Conservation (phyloP, 2,888 invertebrate species). For the Heliconius erato region DNA sequence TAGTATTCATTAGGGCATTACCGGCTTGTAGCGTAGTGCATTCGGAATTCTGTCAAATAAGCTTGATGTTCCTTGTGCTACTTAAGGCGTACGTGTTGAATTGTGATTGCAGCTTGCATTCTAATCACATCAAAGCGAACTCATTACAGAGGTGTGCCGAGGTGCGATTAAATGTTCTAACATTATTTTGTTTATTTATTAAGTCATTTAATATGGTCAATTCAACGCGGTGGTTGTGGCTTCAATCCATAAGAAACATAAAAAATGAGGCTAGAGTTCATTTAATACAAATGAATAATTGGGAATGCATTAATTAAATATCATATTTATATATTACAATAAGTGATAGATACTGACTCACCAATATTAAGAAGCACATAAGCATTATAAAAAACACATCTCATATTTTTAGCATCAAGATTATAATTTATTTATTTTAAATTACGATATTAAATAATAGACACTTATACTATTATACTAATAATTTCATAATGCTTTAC, state of each 20-base stretch:
- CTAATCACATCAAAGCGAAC: constrained; percentile 30
- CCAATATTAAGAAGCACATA: too few relatives aligned
- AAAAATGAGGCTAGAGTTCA: neutral
- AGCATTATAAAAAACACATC: too few relatives aligned
- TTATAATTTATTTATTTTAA: too few relatives aligned
- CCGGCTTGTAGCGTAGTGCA: constrained; percentile 40
- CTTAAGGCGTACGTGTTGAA: constrained; percentile 44
- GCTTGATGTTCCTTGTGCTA: constrained; percentile 40
- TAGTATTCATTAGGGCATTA: constrained; percentile 43
- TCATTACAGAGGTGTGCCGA: constrained; percentile 5
- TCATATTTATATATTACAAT: too few relatives aligned
- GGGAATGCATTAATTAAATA: neutral
- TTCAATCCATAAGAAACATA: neutral
- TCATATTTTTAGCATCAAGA: too few relatives aligned
- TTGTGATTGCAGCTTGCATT: constrained; percentile 41
- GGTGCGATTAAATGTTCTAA: neutral
- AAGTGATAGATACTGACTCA: too few relatives aligned
- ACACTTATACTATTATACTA: too few relatives aligned
- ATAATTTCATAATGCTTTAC: too few relatives aligned
- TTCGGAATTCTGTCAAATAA: constrained; percentile 47
- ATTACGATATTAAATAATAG: too few relatives aligned
- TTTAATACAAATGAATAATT: neutral
- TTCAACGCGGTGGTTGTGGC: neutral
- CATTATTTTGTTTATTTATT: neutral
- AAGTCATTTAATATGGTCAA: neutral